A percentile compares a stretch with the other conserved stretches of the same genome.
These are phyloP conservation scores for Drosophila erecta DNA, from an alignment of 1,140 invertebrate genomes.

Conservation along the genomic window DNA sequence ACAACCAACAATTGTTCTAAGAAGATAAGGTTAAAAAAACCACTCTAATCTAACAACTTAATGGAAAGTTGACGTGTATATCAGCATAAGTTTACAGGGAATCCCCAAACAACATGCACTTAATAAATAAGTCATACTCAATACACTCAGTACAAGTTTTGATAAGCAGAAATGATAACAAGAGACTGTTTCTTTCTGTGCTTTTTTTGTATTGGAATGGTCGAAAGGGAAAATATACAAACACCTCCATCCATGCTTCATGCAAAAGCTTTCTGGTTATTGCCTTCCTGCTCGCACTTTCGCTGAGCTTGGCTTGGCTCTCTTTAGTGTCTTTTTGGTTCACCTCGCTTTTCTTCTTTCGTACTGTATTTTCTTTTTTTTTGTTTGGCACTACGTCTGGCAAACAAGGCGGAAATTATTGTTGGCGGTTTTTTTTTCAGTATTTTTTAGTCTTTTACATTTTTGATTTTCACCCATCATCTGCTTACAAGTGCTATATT, in stretches of 20 bases:
- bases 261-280: slow-evolving; percentile 15
- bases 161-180: slow-evolving; percentile 2
- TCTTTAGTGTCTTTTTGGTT: slow-evolving; percentile 31
- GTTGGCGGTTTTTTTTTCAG: slow-evolving; percentile 57
- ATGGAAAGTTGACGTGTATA: not conserved
- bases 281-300: slow-evolving; percentile 3
- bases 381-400: slow-evolving; percentile 35
- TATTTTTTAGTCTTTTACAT: slow-evolving; percentile 16
- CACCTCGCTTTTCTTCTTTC: slow-evolving; percentile 32
- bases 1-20: not conserved
- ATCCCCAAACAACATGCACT: not conserved
- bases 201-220: slow-evolving; percentile 2
- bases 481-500: slow-evolving; percentile 36
- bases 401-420: slow-evolving; percentile 73
- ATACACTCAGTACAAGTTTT: not conserved
- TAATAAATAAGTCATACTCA: not conserved
- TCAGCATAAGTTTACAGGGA: not conserved
- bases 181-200: slow-evolving; percentile 4
- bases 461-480: slow-evolving; percentile 1
- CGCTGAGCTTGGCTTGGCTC: slow-evolving; percentile 1
- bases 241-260: slow-evolving; percentile 15
- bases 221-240: not conserved
- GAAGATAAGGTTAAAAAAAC: not conserved
- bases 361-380: slow-evolving; percentile 33
- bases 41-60: not conserved